Conservation (phyloP, 2,888 invertebrate genomes). For the Acanthosepion pharaonis region DNA sequence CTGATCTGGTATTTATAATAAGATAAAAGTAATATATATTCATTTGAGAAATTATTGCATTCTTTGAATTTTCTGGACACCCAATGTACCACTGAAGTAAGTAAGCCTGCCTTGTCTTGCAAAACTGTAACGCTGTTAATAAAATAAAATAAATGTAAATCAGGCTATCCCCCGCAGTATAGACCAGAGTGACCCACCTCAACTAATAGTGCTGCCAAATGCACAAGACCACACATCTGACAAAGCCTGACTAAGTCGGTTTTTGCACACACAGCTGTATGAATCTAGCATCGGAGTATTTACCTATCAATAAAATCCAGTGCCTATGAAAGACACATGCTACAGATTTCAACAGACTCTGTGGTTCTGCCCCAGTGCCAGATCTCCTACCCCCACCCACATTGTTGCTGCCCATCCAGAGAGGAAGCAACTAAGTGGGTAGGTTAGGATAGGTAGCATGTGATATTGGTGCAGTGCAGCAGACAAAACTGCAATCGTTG, state of each 20-base stretch:
- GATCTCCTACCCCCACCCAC: background rate
- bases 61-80: no score
- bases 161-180: background rate
- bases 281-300: background rate
- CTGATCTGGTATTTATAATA: no score
- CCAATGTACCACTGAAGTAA: no score
- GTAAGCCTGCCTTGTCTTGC: no score
- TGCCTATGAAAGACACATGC: background rate
- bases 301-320: constrained; percentile 22
- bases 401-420: background rate
- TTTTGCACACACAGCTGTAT: background rate
- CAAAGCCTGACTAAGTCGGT: background rate
- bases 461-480: constrained; percentile 12
- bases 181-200: background rate
- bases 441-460: background rate
- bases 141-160: no score
- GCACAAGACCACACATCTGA: background rate
- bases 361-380: background rate
- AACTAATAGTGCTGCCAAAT: background rate
- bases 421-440: background rate
- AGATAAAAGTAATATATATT: no score
- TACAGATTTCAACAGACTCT: background rate
- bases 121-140: no score
- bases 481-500: constrained; percentile 3
- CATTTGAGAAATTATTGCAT: no score